Base-by-base conservation (phyloP, 2,113 vertebrate species). In the Nesoenas mayeri region DNA sequence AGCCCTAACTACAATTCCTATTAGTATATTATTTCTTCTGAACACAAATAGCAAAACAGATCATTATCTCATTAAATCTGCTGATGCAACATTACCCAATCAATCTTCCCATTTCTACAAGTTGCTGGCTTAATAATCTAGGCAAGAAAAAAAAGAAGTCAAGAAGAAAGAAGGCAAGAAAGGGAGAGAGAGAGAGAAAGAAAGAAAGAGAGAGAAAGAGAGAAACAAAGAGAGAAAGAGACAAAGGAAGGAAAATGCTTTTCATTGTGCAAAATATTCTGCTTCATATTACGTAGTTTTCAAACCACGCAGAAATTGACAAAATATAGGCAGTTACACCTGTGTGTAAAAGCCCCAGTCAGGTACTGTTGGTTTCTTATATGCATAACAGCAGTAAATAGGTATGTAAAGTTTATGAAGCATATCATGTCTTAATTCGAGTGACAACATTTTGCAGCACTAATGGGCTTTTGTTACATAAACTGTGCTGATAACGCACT, bases 21-120 rank as follows among this genome's bases (percentile, higher is more conserved):
- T 84, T 93, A 87, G 66, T 61, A 36, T 67, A 70, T 57, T 67
- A 62, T 83, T 90, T 91, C 91, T 87, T 81, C 62, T 42, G 40
- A 96, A 86, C 62, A 87, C 65, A 93, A 85, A 86, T 2, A 93
- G 56, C 86, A 93, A 92, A 96, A 19, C 79, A 93, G 77, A 89
- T 93, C 80, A 89, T 93, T 94, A 75, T 32, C 77, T 84, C 95
- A 91, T 91, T 95, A 84, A 72, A 84, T 72, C 70, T 79, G 38
- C 85, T 86, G 81, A 88, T 72, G 86, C 53, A 94, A 88, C 34
- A 32, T 84, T 87, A 84, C 65, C 90, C 90, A 84, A 87, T 88
- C 80, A 89, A 85, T 89, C 65, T 67, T 85, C 57, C 70, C 8
- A 2, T 53, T 94, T 84, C 81, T 83, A 56, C 53, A 78, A 22